These are phyloP conservation scores for Rhinolophus ferrumequinum DNA, from an alignment of 2,113 vertebrate genomes.

Conservation along the genomic window DNA sequence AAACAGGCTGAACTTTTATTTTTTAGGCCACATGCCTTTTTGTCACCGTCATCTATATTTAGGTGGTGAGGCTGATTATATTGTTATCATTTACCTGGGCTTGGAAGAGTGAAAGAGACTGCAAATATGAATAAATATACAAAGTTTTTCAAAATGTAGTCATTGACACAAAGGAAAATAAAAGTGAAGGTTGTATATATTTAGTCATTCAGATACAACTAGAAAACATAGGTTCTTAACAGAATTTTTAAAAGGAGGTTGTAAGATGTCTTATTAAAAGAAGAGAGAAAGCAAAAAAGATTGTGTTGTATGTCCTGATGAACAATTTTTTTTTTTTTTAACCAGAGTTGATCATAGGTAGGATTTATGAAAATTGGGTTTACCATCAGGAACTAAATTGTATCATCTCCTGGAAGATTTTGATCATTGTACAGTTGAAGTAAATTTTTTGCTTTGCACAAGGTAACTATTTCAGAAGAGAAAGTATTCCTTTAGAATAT, in stretches of 20 bases:
- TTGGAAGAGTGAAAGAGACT: background rate
- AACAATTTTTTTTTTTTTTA: background rate
- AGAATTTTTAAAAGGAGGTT: background rate
- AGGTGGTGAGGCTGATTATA: slow-evolving; percentile 6
- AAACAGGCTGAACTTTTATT: slow-evolving; percentile 72
- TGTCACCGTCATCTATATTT: slow-evolving; percentile 37
- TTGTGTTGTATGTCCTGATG: background rate
- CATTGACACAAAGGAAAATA: background rate
- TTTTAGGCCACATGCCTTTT: slow-evolving; percentile 8
- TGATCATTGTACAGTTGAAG: background rate
- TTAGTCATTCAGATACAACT: background rate
- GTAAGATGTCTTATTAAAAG: background rate
- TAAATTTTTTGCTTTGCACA: slow-evolving; percentile 34
- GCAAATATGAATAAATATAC: slow-evolving; percentile 21
- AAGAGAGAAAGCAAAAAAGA: background rate
- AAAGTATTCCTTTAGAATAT: background rate
- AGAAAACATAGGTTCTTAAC: background rate
- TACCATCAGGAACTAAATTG: background rate
- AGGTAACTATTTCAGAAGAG: background rate
- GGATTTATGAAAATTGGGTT: background rate
- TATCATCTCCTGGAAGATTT: background rate
- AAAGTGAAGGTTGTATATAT: background rate
- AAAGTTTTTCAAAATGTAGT: slow-evolving; percentile 17
- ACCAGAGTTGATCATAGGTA: background rate
- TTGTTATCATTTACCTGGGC: slow-evolving; percentile 12